phyloP scores from a whole-genome alignment of 2,888 invertebrate species.

The Sclerodermus sp. region DNA sequence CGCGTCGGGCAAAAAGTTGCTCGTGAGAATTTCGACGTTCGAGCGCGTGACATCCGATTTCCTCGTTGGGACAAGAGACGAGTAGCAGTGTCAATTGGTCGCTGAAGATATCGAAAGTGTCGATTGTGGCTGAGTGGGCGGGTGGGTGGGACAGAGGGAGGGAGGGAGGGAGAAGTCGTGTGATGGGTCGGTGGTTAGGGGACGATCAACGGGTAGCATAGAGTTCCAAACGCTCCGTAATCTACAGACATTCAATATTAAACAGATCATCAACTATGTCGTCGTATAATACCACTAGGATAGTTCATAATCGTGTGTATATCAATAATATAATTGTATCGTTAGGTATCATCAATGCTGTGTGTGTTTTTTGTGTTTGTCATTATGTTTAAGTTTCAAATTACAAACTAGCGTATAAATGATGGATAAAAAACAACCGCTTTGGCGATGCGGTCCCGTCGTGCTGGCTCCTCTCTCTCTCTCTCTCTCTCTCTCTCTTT shows the following conservation, averaged over 20 bases:
- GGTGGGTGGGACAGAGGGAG: no score
- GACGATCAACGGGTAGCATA: constrained; percentile 50
- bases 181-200: background rate
- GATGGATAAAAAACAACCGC: constrained; percentile 58
- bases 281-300: constrained; percentile 56
- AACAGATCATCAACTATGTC: constrained; percentile 58
- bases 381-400: constrained; percentile 39
- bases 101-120: no score
- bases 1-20: no score
- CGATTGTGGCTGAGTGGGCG: no score
- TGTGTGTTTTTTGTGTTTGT: constrained; percentile 22
- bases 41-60: no score
- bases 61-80: no score
- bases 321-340: constrained; percentile 57
- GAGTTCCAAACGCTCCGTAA: constrained; percentile 59
- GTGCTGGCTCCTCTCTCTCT: no score
- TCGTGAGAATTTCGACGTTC: no score
- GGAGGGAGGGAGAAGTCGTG: background rate
- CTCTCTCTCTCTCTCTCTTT: constrained; percentile 4
- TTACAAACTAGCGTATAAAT: constrained; percentile 57
- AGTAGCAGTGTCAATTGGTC: no score
- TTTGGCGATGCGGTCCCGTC: no score
- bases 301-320: constrained; percentile 55
- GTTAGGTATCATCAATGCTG: constrained; percentile 53
- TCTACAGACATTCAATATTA: constrained; percentile 58